Evolutionary conservation across 2,113 vertebrate species (phyloP).

Genomic region (Aspidoscelis tigris): DNA sequence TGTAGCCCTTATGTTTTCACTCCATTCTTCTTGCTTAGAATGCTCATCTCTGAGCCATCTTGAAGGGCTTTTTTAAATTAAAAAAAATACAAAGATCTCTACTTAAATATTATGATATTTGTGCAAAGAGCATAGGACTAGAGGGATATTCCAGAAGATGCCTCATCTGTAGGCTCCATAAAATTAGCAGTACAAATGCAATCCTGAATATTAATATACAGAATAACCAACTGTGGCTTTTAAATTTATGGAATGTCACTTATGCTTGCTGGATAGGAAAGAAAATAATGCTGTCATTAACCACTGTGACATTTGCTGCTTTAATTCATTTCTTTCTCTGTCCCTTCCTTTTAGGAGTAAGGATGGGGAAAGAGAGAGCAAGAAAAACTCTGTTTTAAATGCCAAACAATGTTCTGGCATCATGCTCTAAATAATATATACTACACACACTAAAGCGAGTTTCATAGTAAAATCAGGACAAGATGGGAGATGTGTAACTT

Average conservation of each 20-base stretch:
- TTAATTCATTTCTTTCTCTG: neutral
- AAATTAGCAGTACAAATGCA: neutral
- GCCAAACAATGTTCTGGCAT: neutral
- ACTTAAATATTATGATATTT: neutral
- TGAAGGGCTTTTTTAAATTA: no score
- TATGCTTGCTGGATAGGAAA: slow-evolving; percentile 1
- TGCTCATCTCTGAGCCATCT: neutral
- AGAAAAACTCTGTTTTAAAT: slow-evolving; percentile 1
- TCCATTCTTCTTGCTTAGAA: no score
- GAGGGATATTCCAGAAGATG: neutral
- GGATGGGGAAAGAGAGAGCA: no score
- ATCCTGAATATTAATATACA: neutral
- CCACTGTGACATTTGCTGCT: slow-evolving; percentile 11
- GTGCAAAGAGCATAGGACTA: neutral
- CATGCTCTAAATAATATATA: neutral
- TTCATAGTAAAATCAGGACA: neutral
- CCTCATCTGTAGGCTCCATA: neutral
- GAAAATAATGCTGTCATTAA: neutral
- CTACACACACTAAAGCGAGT: neutral
- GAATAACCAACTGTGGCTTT: slow-evolving; percentile 3
- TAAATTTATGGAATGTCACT: slow-evolving; percentile 6
- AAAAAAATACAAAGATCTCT: no score
- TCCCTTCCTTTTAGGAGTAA: neutral
- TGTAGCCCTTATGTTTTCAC: no score
- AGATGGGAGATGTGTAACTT: neutral